Base-by-base conservation (phyloP, 1,140 invertebrate genomes). In the Helicoverpa armigera region DNA sequence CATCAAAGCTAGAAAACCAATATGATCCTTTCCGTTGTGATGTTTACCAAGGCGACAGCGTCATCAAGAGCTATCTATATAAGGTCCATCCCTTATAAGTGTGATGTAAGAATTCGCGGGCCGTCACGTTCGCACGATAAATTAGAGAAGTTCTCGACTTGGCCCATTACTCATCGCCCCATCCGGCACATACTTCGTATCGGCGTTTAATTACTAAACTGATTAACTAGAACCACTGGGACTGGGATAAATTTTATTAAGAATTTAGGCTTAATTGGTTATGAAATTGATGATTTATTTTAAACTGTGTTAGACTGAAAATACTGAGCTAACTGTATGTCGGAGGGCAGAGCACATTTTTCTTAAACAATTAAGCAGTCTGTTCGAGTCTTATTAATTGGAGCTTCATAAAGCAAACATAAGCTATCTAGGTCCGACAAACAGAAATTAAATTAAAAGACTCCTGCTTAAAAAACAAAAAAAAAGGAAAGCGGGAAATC, bases 101-200 rank as follows among this genome's bases (percentile, higher is more conserved):
- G 61, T 56, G 61, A 50, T 53, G 75, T 51, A 65, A 65, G 75
- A 77, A 77, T 77, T 61, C 61, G 60, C 60, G 43, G 13, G 63
- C 51, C 51, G n/a, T 58, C 78, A 79, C 78, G 78, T 79, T 56
- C 51, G n/a, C 14, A 31, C 78, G 78, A 79, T 79, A 79, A 79
- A 79, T 79, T 72, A 72, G 13, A 79, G 35, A 79, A 79, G 78
- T 79, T 79, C 78, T 54, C 61, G 61, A 79, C 63, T 60, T 16
- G 16, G 13, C 18, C 65, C 78, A 79, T 79, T 79, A 79, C 67
- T 79, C 78, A 79, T 79, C 78, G 10, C 35, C 65, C 31, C 77
- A 51, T 79, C 76, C 76, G 63, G 63, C 43, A 63, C 58, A 76
- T 63, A 77, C 75, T 72, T 72, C 54, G 54, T 61, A 61, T 72